A percentile compares a stretch with the other conserved stretches of the same genome.
These are phyloP conservation scores for Mercenaria mercenaria DNA, from an alignment of 1,140 invertebrate genomes.

Conservation along the genomic window DNA sequence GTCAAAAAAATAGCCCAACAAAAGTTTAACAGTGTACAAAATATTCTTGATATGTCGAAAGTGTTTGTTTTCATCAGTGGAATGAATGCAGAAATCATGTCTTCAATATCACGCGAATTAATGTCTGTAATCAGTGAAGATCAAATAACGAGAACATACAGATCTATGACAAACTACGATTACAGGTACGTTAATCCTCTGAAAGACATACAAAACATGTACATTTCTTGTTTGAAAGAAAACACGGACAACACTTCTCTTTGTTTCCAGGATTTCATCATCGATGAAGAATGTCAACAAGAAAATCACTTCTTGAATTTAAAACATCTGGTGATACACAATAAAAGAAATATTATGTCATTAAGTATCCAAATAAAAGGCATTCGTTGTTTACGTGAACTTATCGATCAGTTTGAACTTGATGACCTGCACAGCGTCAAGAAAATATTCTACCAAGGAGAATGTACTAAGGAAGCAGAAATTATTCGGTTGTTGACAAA, in stretches of 20 bases:
- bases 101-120: no score
- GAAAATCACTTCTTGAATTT: no score
- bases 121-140: no score
- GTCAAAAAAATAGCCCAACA: neutral
- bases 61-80: neutral
- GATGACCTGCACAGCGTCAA: neutral
- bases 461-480: neutral
- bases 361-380: neutral
- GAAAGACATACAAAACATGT: neutral
- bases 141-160: no score
- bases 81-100: no score
- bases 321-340: no score
- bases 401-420: neutral
- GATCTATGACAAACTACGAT: neutral
- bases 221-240: no score
- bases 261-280: neutral
- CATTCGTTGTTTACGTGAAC: neutral
- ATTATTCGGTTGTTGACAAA: neutral
- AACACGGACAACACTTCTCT: neutral
- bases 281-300: neutral
- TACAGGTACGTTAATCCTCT: neutral
- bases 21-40: neutral
- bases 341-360: neutral
- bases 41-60: neutral
- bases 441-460: no score